Conservation (phyloP, 2,113 vertebrate genomes). For the Cygnus buccinator region DNA sequence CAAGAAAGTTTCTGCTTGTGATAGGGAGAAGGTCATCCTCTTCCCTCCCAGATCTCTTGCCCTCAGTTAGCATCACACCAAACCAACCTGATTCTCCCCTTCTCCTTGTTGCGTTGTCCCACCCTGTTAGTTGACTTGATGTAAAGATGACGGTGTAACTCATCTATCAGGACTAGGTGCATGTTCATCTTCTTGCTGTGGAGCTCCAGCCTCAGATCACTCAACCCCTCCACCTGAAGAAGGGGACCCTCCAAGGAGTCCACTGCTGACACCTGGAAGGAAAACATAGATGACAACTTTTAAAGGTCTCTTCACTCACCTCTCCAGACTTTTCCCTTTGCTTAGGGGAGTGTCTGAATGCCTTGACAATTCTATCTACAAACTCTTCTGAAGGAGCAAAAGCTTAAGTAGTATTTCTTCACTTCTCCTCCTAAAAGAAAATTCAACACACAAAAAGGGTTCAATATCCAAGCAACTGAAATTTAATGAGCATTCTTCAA, state of each 20-base stretch:
- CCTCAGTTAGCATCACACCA: background rate
- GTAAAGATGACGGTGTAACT: conserved; percentile 95
- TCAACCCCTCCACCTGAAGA: conserved; percentile 94
- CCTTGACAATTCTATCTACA: background rate
- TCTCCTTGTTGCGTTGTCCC: conserved; percentile 85
- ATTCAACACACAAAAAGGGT: background rate
- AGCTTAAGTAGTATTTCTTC: background rate
- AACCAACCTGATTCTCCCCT: conserved; percentile 77
- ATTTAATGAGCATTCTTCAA: background rate
- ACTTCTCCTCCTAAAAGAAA: background rate
- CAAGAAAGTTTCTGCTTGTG: background rate
- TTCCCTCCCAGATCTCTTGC: background rate
- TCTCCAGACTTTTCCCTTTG: background rate
- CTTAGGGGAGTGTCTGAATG: background rate
- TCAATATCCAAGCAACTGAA: background rate
- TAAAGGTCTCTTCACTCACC: accelerated
- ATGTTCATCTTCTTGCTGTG: conserved; percentile 98
- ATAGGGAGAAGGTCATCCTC: accelerated
- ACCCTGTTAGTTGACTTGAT: conserved; percentile 94
- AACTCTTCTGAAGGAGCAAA: background rate
- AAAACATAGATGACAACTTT: background rate
- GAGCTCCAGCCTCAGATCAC: conserved; percentile 94
- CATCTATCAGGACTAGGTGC: conserved; percentile 94
- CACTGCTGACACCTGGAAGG: conserved; percentile 90
- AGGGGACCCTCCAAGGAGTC: conserved; percentile 91